Base-by-base conservation (phyloP, 1,140 invertebrate genomes). In the Tribolium castaneum region DNA sequence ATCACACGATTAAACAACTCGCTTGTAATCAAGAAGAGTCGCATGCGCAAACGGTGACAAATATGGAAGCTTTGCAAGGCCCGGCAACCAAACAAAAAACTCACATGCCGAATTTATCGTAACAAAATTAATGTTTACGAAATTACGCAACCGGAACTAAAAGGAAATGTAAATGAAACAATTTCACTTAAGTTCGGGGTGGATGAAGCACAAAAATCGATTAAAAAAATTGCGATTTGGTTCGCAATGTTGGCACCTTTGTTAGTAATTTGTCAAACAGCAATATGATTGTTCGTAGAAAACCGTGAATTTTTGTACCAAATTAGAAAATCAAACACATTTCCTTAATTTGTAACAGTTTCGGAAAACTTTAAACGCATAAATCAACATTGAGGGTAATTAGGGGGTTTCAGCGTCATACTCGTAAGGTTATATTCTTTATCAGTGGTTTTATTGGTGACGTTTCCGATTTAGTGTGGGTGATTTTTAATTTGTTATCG, bases 361-460 rank as follows among this genome's bases (percentile, higher is more conserved):
- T 66, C 35, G n/a, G 25, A 30, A 12, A 34, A 35, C 34, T 39
- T 35, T 14, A 30, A 30, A 34, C 14, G 30, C 30, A 12, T 30
- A 13, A 7, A 66, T 14, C 16, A 59, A 59, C 10, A 19, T 59
- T 59, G 2, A 59, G 1, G 14, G 9, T 50, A 52, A 52, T 16
- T 52, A 6, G 51, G 16, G 13, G 9, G 12, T 3, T 52, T 52
- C 0, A 14, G 3, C n/a, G 51, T 16, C 12, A 13, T 1, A 14
- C 10, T 13, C 6, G 13, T 52, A 22, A 10, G 10, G 54, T 25
- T 14, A n/a, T 59, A 30, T 59, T 39, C 39, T 66, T 66, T 66
- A 66, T 66, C 59, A 66, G 59, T 66, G 6, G 7, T 13, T 66
- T 19, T 66, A 12, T 62, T 78, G 79, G 76, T 76, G 73, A 80